These are phyloP conservation scores for Lamprotornis superbus DNA, from an alignment of 2,113 vertebrate species.

Conservation along the genomic window DNA sequence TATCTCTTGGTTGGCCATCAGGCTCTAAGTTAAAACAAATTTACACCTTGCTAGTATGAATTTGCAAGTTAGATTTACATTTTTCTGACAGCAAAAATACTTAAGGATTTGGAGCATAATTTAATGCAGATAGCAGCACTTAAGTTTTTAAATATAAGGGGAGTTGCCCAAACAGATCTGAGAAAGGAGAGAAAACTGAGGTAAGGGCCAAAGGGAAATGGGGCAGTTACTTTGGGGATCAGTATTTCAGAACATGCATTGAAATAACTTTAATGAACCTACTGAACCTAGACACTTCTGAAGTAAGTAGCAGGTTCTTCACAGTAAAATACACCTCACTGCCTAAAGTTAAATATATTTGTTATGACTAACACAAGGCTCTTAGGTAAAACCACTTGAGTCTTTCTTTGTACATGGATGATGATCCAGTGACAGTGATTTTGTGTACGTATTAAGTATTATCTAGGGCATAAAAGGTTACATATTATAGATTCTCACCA, in stretches of 20 bases:
- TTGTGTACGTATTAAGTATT: neutral
- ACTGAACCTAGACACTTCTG: neutral
- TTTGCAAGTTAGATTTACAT: neutral
- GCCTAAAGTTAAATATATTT: slow-evolving; percentile 20
- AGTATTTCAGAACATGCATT: neutral
- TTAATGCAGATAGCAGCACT: neutral
- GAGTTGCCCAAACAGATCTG: neutral
- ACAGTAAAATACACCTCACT: neutral
- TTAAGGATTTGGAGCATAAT: neutral
- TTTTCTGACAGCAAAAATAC: neutral
- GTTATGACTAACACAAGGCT: neutral
- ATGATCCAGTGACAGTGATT: neutral
- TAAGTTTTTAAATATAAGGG: neutral
- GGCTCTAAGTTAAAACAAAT: neutral
- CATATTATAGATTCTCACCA: neutral
- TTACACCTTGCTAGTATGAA: neutral
- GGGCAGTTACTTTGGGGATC: neutral
- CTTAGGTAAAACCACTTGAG: neutral
- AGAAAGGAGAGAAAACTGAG: neutral
- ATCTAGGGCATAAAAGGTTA: neutral
- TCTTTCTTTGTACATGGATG: neutral
- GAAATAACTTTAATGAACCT: neutral
- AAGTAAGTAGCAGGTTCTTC: neutral
- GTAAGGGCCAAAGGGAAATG: neutral
- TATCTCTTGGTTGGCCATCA: neutral